These are phyloP conservation scores for Epinotia brunnichana DNA, from an alignment of 2,888 invertebrate genomes.

Conservation along the genomic window DNA sequence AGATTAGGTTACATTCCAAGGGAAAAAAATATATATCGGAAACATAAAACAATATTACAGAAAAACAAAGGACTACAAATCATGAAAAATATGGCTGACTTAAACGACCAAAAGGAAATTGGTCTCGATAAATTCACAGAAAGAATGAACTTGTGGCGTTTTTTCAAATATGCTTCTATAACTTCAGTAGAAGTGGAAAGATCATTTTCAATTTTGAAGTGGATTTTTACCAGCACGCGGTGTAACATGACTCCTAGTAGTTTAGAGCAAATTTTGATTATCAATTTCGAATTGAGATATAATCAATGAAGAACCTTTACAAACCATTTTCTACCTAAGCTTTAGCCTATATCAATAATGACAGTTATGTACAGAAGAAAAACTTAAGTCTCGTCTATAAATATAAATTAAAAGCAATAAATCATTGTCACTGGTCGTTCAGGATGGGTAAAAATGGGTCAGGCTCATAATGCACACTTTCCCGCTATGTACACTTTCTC, in stretches of 20 bases:
- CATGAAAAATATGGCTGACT: conserved; percentile 20
- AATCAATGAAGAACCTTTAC: not conserved
- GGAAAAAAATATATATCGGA: conserved; percentile 9
- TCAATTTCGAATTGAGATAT: conserved; percentile 10
- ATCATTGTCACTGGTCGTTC: not conserved
- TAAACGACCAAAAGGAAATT: conserved; percentile 23
- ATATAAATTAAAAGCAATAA: not conserved
- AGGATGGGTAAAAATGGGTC: too few relatives aligned
- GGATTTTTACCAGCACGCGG: conserved; percentile 21
- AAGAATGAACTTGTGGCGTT: conserved; percentile 23
- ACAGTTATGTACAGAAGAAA: not conserved
- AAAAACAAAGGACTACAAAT: conserved; percentile 18
- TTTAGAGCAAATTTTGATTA: conserved; percentile 19
- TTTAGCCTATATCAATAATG: not conserved
- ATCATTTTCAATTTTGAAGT: conserved; percentile 14
- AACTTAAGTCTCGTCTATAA: not conserved
- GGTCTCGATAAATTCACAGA: conserved; percentile 9
- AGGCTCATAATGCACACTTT: too few relatives aligned
- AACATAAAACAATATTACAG: conserved; percentile 15
- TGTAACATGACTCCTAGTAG: conserved; percentile 13
- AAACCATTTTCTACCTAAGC: too few relatives aligned
- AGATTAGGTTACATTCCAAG: conserved; percentile 13
- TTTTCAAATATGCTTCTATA: conserved; percentile 20
- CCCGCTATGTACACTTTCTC: too few relatives aligned
- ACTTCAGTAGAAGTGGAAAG: conserved; percentile 25